These are phyloP conservation scores for Formica selysi DNA, from an alignment of 1,140 invertebrate genomes.

Conservation along the genomic window DNA sequence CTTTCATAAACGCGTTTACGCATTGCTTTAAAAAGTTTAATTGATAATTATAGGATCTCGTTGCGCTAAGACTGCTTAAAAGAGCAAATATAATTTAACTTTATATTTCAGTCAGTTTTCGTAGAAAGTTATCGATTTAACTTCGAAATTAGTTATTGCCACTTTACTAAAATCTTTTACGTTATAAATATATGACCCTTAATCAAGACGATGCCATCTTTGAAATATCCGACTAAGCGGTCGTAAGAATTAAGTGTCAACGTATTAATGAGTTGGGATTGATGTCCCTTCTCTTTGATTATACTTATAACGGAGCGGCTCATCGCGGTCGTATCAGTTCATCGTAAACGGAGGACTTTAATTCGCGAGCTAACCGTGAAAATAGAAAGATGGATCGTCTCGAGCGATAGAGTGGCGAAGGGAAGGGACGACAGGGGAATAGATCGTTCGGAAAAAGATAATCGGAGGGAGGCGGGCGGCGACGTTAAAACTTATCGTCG, in stretches of 20 bases:
- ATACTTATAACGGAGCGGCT: constrained; percentile 13
- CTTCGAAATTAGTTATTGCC: not conserved
- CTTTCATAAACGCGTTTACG: constrained; percentile 29
- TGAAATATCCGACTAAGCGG: not conserved
- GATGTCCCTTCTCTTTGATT: not conserved
- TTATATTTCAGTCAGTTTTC: not conserved
- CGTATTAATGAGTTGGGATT: not conserved
- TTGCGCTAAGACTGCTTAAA: not conserved
- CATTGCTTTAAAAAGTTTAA: not conserved
- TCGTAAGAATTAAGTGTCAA: not conserved
- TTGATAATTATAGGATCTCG: constrained; percentile 13
- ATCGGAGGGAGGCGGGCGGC: not conserved
- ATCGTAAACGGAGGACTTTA: constrained; percentile 40
- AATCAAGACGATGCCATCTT: not conserved
- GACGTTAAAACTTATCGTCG: constrained; percentile 62
- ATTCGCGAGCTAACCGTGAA: constrained; percentile 34
- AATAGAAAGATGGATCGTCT: constrained; percentile 36
- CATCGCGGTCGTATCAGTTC: not conserved
- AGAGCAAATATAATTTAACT: not conserved
- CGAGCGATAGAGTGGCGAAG: not conserved
- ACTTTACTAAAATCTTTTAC: not conserved
- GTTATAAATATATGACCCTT: not conserved
- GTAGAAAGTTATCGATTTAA: not conserved
- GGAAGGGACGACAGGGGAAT: not conserved
- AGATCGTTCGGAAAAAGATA: constrained; percentile 57